These are phyloP conservation scores for Anguilla megastoma DNA, from an alignment of 2,797 vertebrate genomes.

Conservation along the genomic window DNA sequence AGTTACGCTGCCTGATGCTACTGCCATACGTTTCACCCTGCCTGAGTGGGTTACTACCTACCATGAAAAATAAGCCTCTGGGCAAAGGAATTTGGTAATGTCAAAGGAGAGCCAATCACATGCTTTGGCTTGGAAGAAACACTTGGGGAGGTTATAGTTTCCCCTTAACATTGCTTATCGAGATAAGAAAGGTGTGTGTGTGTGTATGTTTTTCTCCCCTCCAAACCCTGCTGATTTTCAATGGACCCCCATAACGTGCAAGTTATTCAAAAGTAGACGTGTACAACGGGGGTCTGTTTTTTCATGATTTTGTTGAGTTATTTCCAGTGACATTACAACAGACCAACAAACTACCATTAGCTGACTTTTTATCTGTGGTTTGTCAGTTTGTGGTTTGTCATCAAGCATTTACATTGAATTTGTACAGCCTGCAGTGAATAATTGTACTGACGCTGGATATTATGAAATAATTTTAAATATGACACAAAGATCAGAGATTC, in stretches of 20 bases:
- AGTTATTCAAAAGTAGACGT: too few species aligned
- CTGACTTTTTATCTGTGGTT: background rate
- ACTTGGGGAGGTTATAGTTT: background rate
- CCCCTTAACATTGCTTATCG: background rate
- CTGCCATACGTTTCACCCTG: background rate
- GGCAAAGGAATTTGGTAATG: background rate
- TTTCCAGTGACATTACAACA: too few species aligned
- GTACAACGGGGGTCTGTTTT: too few species aligned
- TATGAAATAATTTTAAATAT: background rate
- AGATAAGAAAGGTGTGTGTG: background rate
- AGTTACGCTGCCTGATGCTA: background rate
- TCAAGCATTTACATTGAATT: background rate
- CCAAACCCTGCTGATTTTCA: too few species aligned
- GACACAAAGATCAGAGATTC: background rate
- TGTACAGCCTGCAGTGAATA: background rate
- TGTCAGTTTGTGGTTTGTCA: background rate
- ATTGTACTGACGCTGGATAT: background rate
- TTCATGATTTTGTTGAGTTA: too few species aligned
- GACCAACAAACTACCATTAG: too few species aligned
- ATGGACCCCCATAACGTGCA: too few species aligned
- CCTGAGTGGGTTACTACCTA: background rate
- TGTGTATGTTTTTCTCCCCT: too few species aligned
- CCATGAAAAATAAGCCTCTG: background rate
- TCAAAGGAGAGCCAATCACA: background rate
- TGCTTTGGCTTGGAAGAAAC: background rate